Base-by-base conservation (phyloP, 2,888 invertebrate genomes). In the Ormyrus pomaceus region DNA sequence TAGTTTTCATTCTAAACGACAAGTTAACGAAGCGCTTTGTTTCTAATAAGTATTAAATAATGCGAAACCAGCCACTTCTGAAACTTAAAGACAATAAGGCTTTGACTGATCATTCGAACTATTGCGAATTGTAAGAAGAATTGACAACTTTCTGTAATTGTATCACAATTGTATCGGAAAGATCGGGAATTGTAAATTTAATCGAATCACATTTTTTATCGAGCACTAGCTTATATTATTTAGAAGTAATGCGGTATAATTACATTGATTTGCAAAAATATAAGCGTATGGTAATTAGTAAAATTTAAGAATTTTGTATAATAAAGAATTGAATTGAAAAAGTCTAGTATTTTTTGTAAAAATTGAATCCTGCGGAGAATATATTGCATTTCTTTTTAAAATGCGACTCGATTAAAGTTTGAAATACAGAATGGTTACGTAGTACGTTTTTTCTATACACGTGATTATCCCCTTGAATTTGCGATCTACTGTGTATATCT, bases 51-150 rank as follows among this genome's bases (percentile, higher is more conserved):
- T 78, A 58, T 64, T 77, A 68, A 66, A 69, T 62, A 34, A 83
- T 62, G 56, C 64, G 66, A 80, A 78, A 70, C 64, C 64, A 83
- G 68, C 66, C 61, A 62, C 65, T 69, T 79, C 19, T 55, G 82
- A 82, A 81, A 83, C 72, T 80, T 83, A 79, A 86, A 84, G 88
- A 88, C 88, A 88, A 88, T 88, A 88, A 88, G 75, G 62, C 84
- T 85, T 85, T 71, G 84, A 86, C 84, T 84, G 85, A 85, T 83
- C 79, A 82, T 81, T 83, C 83, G 82, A 68, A 69, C 48, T 70
- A 77, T 80, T 11, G 50, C 7, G 10, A 62, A 73, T 69, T 58
- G 5, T 65, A 19, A 8, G 51, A 10, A 62, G 13, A 59, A 70
- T 77, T 71, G 45, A 64, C 46, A 58, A 58, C 65, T 71, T 62